These are phyloP conservation scores for Urocolius indicus DNA, from an alignment of 2,113 vertebrate genomes.

Conservation along the genomic window DNA sequence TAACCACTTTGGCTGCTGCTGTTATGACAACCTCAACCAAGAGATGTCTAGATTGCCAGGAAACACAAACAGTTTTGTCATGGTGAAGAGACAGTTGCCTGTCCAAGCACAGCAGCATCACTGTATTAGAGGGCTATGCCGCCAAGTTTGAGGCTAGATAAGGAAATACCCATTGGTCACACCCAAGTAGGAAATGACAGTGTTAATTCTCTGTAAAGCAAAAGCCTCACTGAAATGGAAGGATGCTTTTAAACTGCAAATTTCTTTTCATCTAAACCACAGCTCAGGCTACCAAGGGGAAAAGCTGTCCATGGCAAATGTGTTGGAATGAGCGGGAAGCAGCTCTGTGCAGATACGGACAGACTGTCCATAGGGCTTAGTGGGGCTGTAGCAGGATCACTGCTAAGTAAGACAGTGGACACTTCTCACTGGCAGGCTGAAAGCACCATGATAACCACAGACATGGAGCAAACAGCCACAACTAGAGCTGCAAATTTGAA, in stretches of 20 bases:
- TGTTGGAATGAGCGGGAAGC: constrained; percentile 6
- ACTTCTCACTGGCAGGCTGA: not conserved
- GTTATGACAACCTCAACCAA: not conserved
- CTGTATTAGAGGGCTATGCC: not conserved
- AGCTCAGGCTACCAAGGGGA: not conserved
- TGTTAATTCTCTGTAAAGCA: not conserved
- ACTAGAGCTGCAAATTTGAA: not conserved
- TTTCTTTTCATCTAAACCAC: constrained; percentile 5
- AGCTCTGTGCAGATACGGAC: not conserved
- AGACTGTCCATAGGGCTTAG: not conserved
- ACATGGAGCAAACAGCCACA: not conserved
- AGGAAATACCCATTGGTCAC: not conserved
- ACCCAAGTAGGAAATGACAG: not conserved
- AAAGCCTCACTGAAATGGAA: not conserved
- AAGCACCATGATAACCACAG: constrained; percentile 1
- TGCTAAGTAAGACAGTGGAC: not conserved
- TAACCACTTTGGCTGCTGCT: not conserved
- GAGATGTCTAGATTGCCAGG: not conserved
- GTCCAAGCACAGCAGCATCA: not conserved
- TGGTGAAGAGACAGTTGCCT: not conserved
- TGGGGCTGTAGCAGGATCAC: not conserved
- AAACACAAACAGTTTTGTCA: not conserved
- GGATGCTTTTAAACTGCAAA: constrained; percentile 20
- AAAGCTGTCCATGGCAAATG: constrained; percentile 10
- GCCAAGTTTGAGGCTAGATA: not conserved